Evolutionary conservation across 2,113 vertebrate genomes (phyloP), one percentile per base, ranked within the genome.

Genomic region (Notarius quadriscutis): DNA sequence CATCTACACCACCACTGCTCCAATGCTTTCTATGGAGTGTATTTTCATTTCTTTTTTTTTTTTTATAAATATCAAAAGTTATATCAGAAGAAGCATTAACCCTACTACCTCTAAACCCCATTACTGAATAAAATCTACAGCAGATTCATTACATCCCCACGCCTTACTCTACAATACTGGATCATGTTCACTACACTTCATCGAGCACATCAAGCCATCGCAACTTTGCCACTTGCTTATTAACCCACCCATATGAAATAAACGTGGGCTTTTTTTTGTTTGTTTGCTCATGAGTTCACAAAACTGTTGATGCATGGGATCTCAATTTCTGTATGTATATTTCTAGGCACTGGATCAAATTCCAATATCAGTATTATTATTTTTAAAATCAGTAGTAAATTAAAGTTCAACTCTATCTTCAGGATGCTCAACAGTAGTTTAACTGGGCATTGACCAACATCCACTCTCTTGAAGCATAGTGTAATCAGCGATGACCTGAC

Each of bases 51-150:
- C 14, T 67, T 11, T 81, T 58, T 0, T 22, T 60, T 30, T 55
- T 48, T 82, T 57, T 34, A 67, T 63, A 93, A 91, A 93, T 94
- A 94, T 92, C 95, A 96, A 96, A 96, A 95, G 79, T 81, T 81
- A 60, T 95, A 95, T 95, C 95, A 94, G 94, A 92, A 91, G 18
- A 92, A 91, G 18, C 57, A 86, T 55, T 86, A 86, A 81, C 27
- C 22, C 17, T n/a, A 83, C 71, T 81, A 69, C 77, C 9, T 22
- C 67, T 57, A 82, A 63, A 75, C 17, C 78, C 41, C 78, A 6
- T 25, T 12, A 87, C 25, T 25, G 34, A 84, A 83, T 65, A 67
- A 84, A 69, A 69, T 27, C 74, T 84, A 87, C 87, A 87, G 81
- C 86, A 84, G 81, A 69, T 57, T 84, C 7, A 30, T 51, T 75